These are phyloP conservation scores for Chaetorhynchus papuensis DNA, from an alignment of 2,113 vertebrate species.

Conservation along the genomic window DNA sequence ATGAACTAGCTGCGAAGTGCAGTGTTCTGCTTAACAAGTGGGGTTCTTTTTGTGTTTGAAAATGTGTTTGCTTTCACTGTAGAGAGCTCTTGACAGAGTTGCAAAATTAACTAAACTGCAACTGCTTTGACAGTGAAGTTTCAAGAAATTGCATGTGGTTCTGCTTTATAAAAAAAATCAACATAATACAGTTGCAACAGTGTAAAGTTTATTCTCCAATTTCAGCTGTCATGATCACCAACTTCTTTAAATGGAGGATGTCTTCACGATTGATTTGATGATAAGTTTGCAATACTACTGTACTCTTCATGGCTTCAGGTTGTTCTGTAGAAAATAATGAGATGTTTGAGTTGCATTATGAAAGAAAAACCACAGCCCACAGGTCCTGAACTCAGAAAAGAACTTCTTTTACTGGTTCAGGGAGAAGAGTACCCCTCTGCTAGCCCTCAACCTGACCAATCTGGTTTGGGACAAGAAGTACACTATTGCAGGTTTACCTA, in stretches of 20 bases:
- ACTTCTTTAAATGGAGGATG: neutral
- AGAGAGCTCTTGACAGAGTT: neutral
- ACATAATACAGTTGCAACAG: neutral
- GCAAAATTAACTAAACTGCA: neutral
- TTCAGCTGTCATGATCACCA: neutral
- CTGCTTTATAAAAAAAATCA: neutral
- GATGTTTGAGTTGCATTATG: neutral
- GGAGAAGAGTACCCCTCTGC: neutral
- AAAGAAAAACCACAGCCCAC: neutral
- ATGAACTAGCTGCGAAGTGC: neutral
- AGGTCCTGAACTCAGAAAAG: neutral
- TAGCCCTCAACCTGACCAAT: neutral
- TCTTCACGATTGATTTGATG: neutral
- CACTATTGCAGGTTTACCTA: neutral
- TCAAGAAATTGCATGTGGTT: neutral
- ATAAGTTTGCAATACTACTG: neutral
- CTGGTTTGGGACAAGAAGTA: neutral
- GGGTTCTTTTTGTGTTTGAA: neutral
- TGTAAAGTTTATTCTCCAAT: neutral
- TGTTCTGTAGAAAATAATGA: neutral
- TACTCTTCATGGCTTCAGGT: neutral
- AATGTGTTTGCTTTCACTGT: neutral
- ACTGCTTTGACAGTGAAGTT: neutral
- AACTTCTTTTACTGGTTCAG: neutral
- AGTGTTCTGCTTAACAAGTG: neutral